These are phyloP conservation scores for Daubentonia madagascariensis DNA, from an alignment of 2,113 vertebrate genomes.

Conservation along the genomic window DNA sequence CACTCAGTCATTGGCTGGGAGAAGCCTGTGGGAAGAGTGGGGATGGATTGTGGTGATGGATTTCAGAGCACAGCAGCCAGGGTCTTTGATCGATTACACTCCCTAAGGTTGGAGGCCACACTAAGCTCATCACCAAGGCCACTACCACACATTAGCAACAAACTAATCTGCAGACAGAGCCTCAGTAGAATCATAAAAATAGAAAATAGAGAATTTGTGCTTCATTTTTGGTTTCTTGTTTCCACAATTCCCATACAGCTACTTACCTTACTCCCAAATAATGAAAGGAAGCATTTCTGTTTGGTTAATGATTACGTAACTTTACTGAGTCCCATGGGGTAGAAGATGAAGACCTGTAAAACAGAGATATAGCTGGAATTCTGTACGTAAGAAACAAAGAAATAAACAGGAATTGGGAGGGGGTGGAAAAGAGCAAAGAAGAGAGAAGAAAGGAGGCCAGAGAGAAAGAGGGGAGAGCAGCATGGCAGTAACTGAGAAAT, in stretches of 20 bases:
- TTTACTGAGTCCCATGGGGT: not conserved
- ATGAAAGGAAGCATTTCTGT: constrained; percentile 34
- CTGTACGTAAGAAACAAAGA: not conserved
- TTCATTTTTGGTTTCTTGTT: not conserved
- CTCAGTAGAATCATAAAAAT: not conserved
- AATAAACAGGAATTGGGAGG: not conserved
- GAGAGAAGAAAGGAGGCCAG: not conserved
- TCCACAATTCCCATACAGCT: constrained; percentile 20
- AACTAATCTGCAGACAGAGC: not conserved
- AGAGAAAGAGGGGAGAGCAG: not conserved
- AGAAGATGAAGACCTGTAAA: not conserved
- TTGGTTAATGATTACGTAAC: constrained; percentile 44
- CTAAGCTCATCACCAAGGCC: not conserved
- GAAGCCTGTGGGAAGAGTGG: not conserved
- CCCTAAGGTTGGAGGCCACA: not conserved
- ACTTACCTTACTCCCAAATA: constrained; percentile 17
- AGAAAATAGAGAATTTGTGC: constrained; percentile 49
- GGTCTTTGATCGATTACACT: not conserved
- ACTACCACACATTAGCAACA: not conserved
- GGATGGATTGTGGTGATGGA: not conserved
- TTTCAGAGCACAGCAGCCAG: not conserved
- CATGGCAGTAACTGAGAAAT: not conserved
- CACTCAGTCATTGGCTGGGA: not conserved
- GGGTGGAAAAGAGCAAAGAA: not conserved
- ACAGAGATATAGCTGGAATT: not conserved